These are phyloP conservation scores for Crotophaga sulcirostris DNA, from an alignment of 2,113 vertebrate species.

Conservation along the genomic window DNA sequence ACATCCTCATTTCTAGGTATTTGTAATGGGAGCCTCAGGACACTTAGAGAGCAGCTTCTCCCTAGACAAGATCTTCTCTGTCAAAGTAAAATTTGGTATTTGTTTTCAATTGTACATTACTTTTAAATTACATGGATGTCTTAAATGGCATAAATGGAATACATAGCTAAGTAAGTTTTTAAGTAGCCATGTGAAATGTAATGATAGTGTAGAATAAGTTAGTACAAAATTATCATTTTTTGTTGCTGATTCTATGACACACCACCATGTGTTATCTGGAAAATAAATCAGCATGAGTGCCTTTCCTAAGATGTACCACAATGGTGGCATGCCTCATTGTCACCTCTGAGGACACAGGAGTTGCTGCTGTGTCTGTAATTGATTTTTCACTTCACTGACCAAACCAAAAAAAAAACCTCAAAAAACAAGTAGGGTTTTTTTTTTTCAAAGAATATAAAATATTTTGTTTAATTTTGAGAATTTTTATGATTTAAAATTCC, in stretches of 20 bases:
- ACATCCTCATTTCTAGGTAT: not conserved
- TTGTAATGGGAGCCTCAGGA: not conserved
- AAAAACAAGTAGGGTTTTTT: not conserved
- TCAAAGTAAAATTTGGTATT: not conserved
- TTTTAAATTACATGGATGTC: not conserved
- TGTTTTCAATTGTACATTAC: not conserved
- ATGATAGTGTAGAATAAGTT: not conserved
- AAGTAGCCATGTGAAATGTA: not conserved
- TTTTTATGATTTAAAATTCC: not conserved
- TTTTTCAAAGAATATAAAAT: not conserved
- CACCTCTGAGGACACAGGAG: constrained; percentile 12
- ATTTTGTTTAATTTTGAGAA: not conserved
- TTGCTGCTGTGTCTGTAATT: constrained; percentile 46
- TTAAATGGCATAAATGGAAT: not conserved
- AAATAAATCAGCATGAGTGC: constrained; percentile 26
- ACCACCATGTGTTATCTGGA: not conserved
- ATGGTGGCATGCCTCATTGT: not conserved
- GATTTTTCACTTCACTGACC: constrained; percentile 40
- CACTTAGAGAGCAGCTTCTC: not conserved
- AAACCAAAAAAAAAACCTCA: not conserved
- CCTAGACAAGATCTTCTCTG: not conserved
- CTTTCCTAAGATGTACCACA: not conserved
- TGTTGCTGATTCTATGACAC: not conserved
- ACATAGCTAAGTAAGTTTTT: not conserved
- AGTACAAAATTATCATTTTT: not conserved